Evolutionary conservation across 2,113 vertebrate species (phyloP).

Genomic region (Taxidea taxus): DNA sequence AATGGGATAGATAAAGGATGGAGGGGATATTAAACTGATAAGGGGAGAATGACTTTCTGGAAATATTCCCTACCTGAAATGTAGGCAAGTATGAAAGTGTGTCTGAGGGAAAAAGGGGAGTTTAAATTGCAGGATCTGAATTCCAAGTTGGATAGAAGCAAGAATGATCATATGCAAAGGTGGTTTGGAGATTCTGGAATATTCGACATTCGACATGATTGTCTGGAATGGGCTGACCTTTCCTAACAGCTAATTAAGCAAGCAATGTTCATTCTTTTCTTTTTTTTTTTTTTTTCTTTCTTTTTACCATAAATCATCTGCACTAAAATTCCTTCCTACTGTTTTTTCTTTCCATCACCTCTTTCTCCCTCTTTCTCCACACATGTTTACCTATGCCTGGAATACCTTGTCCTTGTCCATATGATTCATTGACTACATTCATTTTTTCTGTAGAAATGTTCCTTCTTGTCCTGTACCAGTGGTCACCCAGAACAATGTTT

Average conservation of each 20-base stretch:
- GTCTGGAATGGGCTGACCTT: background rate
- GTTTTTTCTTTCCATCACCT: background rate
- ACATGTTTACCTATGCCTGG: background rate
- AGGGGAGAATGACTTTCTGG: background rate
- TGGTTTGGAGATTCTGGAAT: background rate
- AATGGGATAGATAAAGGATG: background rate
- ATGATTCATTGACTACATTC: background rate
- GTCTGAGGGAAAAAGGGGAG: background rate
- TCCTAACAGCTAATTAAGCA: background rate
- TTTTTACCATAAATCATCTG: background rate
- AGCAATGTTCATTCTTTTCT: background rate
- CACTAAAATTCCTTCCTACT: background rate
- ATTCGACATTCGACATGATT: background rate
- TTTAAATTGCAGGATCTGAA: background rate
- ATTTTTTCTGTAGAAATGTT: background rate
- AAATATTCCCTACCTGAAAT: background rate
- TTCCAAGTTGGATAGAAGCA: background rate
- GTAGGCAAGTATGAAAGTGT: background rate
- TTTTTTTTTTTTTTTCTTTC: background rate
- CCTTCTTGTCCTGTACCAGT: background rate
- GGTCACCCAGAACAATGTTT: background rate
- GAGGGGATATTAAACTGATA: background rate
- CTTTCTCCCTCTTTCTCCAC: background rate
- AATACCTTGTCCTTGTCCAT: background rate
- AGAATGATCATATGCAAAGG: background rate